Evolutionary conservation across 2,113 vertebrate genomes (phyloP).

Genomic region (Plotosus lineatus): DNA sequence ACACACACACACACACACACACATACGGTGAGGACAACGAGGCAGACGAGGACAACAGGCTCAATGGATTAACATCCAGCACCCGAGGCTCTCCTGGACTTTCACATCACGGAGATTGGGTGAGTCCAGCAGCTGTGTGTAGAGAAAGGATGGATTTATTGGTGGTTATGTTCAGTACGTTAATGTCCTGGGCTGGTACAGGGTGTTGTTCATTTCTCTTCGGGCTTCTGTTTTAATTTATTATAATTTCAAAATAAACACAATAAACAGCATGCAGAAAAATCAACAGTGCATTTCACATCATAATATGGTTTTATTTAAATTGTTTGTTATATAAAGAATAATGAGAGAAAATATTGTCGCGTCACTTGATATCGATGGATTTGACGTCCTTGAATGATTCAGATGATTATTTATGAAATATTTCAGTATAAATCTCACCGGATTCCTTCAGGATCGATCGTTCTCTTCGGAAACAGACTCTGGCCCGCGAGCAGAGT

Average conservation of each 20-base stretch:
- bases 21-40: conserved; percentile 42
- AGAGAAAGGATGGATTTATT: background rate
- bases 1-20: conserved; percentile 5
- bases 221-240: too few relatives aligned
- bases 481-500: background rate
- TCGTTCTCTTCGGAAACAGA: background rate
- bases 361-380: too few relatives aligned
- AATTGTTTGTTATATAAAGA: too few relatives aligned
- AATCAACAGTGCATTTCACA: too few relatives aligned
- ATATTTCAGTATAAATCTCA: background rate
- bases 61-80: conserved; percentile 47
- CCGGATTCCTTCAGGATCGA: background rate
- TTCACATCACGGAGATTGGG: conserved; percentile 37
- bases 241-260: too few relatives aligned
- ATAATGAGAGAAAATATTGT: too few relatives aligned
- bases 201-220: conserved; percentile 15
- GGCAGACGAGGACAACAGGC: conserved; percentile 16
- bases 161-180: conserved; percentile 1
- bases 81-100: conserved; percentile 32
- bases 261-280: too few relatives aligned
- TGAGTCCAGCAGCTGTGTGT: conserved; percentile 6
- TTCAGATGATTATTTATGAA: background rate
- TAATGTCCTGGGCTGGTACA: background rate
- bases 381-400: too few relatives aligned
- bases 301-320: background rate